These are phyloP conservation scores for Cetonia aurata DNA, from an alignment of 2,888 invertebrate genomes.

Conservation along the genomic window DNA sequence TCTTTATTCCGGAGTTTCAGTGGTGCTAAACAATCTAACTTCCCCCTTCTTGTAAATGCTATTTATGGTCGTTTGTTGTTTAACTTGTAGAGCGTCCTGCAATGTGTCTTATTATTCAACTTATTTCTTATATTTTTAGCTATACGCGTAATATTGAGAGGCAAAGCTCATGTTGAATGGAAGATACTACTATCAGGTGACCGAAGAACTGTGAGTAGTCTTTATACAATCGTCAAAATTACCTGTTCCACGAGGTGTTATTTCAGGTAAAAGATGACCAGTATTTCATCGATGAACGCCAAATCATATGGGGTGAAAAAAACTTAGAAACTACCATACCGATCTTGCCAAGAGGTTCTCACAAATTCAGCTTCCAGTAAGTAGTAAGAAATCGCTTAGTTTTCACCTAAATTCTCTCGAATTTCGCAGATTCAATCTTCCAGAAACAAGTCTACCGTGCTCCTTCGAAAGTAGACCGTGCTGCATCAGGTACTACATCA, in stretches of 20 bases:
- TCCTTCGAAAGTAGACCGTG: slow-evolving; percentile 83
- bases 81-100: too few relatives aligned
- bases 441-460: slow-evolving; percentile 80
- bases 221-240: too few relatives aligned
- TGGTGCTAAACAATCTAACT: too few relatives aligned
- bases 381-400: background rate
- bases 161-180: slow-evolving; percentile 83
- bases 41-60: too few relatives aligned
- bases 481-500: slow-evolving; percentile 80
- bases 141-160: slow-evolving; percentile 77
- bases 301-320: slow-evolving; percentile 82
- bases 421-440: slow-evolving; percentile 72
- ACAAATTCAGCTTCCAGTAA: slow-evolving; percentile 74
- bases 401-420: too few relatives aligned
- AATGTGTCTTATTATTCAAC: too few relatives aligned
- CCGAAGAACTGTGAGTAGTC: slow-evolving; percentile 72
- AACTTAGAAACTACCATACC: slow-evolving; percentile 72
- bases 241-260: too few relatives aligned
- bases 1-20: too few relatives aligned
- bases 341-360: slow-evolving; percentile 78
- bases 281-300: slow-evolving; percentile 80
- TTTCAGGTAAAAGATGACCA: slow-evolving; percentile 76
- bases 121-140: slow-evolving; percentile 67
- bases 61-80: too few relatives aligned
- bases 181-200: slow-evolving; percentile 82